These are phyloP conservation scores for Formicarius rufipectus DNA, from an alignment of 2,113 vertebrate species.

Conservation along the genomic window DNA sequence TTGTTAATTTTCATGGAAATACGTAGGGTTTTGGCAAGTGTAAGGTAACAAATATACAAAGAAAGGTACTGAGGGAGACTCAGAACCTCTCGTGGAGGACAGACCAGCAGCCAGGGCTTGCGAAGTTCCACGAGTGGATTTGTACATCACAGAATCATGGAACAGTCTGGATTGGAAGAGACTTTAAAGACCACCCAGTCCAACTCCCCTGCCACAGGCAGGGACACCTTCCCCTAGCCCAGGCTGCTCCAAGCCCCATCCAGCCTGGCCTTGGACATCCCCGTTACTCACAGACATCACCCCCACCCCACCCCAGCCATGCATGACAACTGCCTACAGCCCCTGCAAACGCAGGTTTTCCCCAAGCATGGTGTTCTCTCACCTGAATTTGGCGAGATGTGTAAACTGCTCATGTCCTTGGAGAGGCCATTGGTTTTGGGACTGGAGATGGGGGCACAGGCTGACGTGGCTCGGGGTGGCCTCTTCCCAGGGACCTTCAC, in stretches of 20 bases:
- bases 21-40: neutral
- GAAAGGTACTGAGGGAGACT: neutral
- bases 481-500: conserved; percentile 97
- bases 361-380: neutral
- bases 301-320: neutral
- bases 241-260: neutral
- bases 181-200: neutral
- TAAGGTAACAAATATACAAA: neutral
- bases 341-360: neutral
- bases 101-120: neutral
- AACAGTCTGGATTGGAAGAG: neutral
- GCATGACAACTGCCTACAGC: neutral
- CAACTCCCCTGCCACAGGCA: neutral
- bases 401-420: conserved; percentile 94
- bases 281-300: fast-evolving
- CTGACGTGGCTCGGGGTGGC: conserved; percentile 90
- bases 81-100: neutral
- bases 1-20: neutral
- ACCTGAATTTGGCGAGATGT: conserved; percentile 89
- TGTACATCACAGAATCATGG: neutral
- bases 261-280: neutral
- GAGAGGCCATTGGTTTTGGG: conserved; percentile 93
- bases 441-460: conserved; percentile 86
- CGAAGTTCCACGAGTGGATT: neutral
- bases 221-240: neutral